A percentile compares a stretch with the other conserved stretches of the same genome.
phyloP scores from a whole-genome alignment of 2,797 vertebrate genomes.

The Malurus leucopterus region DNA sequence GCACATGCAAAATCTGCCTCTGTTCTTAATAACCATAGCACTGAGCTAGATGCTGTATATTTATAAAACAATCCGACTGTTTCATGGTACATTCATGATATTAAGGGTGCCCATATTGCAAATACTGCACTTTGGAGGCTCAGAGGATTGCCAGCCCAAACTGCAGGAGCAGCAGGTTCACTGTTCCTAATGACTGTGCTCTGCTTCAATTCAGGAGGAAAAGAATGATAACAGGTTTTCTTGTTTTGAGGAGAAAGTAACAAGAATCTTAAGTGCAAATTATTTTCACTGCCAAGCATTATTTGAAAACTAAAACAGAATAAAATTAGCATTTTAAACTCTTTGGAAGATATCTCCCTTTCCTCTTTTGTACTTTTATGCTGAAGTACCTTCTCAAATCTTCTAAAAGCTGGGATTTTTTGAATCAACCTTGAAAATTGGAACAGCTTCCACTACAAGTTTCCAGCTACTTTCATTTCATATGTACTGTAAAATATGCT shows the following conservation, averaged over 20 bases:
- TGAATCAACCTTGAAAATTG: neutral
- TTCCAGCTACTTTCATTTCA: neutral
- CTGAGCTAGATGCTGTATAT: neutral
- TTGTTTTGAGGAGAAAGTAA: neutral
- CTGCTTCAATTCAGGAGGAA: neutral
- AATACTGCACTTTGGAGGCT: constrained; percentile 3
- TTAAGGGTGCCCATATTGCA: neutral
- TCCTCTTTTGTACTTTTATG: neutral
- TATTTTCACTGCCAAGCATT: neutral
- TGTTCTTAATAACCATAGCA: neutral
- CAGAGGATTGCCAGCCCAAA: neutral
- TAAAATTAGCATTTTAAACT: neutral
- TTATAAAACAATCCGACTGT: neutral
- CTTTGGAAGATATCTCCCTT: neutral
- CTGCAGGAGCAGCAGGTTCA: neutral
- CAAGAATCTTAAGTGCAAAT: neutral
- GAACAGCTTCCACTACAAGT: neutral
- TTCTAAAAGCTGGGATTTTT: neutral
- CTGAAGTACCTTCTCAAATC: neutral
- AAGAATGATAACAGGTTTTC: neutral
- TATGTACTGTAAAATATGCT: neutral
- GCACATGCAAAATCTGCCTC: neutral
- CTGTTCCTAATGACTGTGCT: neutral
- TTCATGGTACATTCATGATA: neutral
- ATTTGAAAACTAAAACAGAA: neutral